Conservation (phyloP, 92 coral and sea anemone genomes). For the Parazoanthus darwini region DNA sequence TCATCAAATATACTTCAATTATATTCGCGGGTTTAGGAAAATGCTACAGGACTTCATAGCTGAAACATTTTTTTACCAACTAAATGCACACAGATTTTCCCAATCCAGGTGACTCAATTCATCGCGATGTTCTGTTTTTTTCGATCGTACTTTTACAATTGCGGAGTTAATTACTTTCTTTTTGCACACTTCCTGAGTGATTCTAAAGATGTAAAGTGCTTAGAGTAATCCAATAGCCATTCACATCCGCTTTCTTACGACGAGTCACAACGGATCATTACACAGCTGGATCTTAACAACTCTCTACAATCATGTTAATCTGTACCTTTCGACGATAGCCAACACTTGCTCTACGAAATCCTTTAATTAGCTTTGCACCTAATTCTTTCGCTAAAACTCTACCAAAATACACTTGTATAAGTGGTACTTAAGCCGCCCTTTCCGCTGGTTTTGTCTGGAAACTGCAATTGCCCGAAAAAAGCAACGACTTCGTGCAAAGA, state of each 20-base stretch:
- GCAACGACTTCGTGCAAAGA: no score
- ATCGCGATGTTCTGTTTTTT: background rate
- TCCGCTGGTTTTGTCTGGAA: background rate
- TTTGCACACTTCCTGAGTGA: conserved; percentile 1
- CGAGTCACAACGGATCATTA: background rate
- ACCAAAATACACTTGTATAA: background rate
- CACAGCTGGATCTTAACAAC: conserved; percentile 13
- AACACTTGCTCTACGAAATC: conserved; percentile 15
- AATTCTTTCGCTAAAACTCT: background rate
- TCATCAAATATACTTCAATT: background rate
- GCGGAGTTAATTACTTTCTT: background rate
- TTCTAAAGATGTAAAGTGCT: background rate
- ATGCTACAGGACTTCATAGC: background rate
- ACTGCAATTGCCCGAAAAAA: background rate
- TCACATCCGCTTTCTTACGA: background rate
- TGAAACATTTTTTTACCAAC: background rate
- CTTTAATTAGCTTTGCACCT: conserved; percentile 18
- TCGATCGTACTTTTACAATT: background rate
- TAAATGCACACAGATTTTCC: background rate
- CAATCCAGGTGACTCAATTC: background rate
- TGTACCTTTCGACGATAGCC: conserved; percentile 1
- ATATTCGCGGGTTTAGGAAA: no score
- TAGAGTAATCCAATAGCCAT: background rate
- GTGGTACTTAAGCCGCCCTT: background rate
- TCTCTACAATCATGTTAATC: background rate